These are phyloP conservation scores for Eulemur macaco DNA, from an alignment of 2,113 vertebrate genomes.

Conservation along the genomic window DNA sequence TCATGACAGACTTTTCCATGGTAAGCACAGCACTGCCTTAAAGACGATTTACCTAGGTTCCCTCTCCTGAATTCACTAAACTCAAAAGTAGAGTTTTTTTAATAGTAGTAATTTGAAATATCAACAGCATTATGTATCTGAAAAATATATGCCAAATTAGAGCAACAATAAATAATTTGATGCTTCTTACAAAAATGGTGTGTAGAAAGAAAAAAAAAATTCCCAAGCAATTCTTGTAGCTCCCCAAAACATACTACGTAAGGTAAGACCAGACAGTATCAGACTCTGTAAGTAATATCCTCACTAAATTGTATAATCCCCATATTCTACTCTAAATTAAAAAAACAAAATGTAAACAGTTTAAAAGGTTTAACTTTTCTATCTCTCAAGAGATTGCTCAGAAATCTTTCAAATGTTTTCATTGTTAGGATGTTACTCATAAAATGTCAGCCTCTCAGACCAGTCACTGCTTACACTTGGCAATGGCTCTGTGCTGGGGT, in stretches of 20 bases:
- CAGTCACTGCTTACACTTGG: neutral
- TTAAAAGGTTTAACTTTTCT: neutral
- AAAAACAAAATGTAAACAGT: neutral
- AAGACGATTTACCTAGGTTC: neutral
- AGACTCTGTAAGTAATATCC: neutral
- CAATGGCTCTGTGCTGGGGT: neutral
- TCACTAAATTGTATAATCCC: neutral
- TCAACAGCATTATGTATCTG: neutral
- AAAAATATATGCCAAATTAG: neutral
- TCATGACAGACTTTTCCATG: neutral
- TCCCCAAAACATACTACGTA: neutral
- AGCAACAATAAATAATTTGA: neutral
- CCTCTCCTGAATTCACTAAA: slow-evolving; percentile 7
- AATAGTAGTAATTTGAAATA: neutral
- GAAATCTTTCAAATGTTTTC: neutral
- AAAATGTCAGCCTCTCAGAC: neutral
- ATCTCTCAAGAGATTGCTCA: neutral
- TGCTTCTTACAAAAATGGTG: neutral
- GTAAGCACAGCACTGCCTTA: neutral
- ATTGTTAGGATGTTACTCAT: neutral
- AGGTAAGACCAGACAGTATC: neutral
- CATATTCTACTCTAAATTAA: neutral
- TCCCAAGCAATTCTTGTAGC: neutral
- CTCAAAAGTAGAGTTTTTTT: neutral
- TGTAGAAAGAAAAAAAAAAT: neutral